Evolutionary conservation across 2,113 vertebrate genomes (phyloP), one percentile per base, ranked within the genome.

Genomic region (Spermophilus dauricus): DNA sequence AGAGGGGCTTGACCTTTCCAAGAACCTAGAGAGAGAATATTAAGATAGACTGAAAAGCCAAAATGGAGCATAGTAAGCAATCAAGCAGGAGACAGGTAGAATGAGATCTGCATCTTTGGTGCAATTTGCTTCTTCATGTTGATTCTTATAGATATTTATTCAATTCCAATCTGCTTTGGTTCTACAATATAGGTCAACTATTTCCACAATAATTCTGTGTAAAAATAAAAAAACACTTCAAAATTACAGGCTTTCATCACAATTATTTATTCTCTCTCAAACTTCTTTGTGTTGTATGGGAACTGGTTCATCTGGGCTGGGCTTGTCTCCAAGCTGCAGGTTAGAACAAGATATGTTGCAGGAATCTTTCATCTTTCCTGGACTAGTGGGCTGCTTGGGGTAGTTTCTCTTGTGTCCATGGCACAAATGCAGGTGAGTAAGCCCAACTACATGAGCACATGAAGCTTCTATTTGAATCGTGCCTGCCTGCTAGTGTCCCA

Each of bases 161-260:
- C 67, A 72, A 26, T 48, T 61, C 63, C 39, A 45, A 1, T 83
- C 13, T 56, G 11, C 48, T 86, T 80, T 84, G 63, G 10, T 18
- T 94, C 28, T 91, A 18, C 4, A 69, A 22, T 42, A 92, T 28
- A 83, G 26, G n/a, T 75, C 63, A 94, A 58, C 10, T 69, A 16
- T 77, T 95, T 91, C 34, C 32, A 93, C 28, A 93, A 67, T 65
- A 84, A 87, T 96, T 76, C 13, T 81, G 3, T 45, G 2, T 63
- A 83, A 16, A 72, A 86, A 37, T 37, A 37, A 51, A 51, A 51
- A 13, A 51, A 51, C 26, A 48, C 13, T 39, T 0, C 56, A 73
- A 86, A 90, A 65, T 72, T 51, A 63, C 72, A 67, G 58, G 26
- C 30, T 88, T 91, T 72, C 81, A 30, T 73, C 28, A 84, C 8